Conservation (phyloP, 2,888 invertebrate species). For the Artemia sinica region DNA sequence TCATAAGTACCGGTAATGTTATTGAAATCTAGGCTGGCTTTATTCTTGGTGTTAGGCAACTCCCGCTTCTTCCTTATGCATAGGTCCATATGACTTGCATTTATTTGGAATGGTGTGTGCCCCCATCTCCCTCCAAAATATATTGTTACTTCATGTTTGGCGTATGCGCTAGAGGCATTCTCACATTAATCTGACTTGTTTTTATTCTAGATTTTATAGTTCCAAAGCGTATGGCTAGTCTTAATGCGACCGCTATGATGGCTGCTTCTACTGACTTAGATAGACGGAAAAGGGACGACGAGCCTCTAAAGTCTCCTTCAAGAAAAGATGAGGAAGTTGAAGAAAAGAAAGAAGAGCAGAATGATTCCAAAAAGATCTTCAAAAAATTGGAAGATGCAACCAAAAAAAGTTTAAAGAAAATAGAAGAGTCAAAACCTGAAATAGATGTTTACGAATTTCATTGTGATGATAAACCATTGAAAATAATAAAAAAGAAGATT, state of each 20-base stretch:
- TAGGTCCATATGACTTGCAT: too few species aligned
- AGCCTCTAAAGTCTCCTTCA: background rate
- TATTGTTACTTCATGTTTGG: too few species aligned
- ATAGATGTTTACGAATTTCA: slow-evolving; percentile 6
- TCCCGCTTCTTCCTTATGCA: too few species aligned
- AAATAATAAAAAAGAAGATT: background rate
- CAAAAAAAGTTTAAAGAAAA: background rate
- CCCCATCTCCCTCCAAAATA: too few species aligned
- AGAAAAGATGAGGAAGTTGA: background rate
- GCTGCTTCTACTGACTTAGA: slow-evolving; percentile 42
- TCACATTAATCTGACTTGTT: too few species aligned
- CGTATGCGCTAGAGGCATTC: too few species aligned
- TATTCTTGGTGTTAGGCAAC: too few species aligned
- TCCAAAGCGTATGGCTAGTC: slow-evolving; percentile 72
- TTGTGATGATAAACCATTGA: slow-evolving; percentile 9
- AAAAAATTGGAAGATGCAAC: background rate
- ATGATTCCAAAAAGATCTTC: background rate
- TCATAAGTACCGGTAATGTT: too few species aligned
- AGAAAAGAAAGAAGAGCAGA: background rate
- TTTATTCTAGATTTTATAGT: slow-evolving; percentile 51
- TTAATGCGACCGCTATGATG: slow-evolving; percentile 74
- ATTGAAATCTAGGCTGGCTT: too few species aligned
- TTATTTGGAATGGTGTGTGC: too few species aligned
- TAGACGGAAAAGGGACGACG: slow-evolving; percentile 9
- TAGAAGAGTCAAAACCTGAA: slow-evolving; percentile 7